Conservation (phyloP, 2,797 vertebrate genomes). For the Chelonia mydas region DNA sequence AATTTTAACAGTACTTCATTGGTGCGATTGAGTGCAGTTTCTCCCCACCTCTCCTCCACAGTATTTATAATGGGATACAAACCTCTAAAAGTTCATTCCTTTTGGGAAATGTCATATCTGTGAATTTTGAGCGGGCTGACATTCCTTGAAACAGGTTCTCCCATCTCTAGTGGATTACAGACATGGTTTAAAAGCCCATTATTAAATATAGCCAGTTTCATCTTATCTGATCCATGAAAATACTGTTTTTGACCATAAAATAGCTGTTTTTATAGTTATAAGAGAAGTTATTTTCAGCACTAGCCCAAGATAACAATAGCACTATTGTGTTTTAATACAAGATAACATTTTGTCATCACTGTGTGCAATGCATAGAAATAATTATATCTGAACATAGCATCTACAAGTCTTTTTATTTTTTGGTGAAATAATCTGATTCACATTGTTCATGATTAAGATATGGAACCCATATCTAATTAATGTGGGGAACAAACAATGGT, state of each 20-base stretch:
- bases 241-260: not conserved
- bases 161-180: not conserved
- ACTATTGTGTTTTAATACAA: not conserved
- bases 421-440: not conserved
- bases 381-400: not conserved
- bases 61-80: not conserved
- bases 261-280: not conserved
- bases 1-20: not conserved
- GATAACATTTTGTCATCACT: not conserved
- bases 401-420: not conserved
- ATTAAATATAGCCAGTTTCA: not conserved
- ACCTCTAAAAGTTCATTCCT: not conserved
- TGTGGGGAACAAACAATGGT: not conserved
- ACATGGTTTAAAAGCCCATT: not conserved
- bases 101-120: not conserved
- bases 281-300: not conserved
- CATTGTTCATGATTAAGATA: not conserved
- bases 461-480: not conserved
- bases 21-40: not conserved
- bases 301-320: not conserved
- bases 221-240: not conserved
- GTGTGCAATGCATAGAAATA: not conserved
- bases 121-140: slow-evolving; percentile 3
- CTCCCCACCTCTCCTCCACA: not conserved
- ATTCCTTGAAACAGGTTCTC: not conserved